A percentile compares a stretch with the other conserved stretches of the same genome.
Evolutionary conservation across 2,797 vertebrate species (phyloP).

Genomic region (Oreortyx pictus): DNA sequence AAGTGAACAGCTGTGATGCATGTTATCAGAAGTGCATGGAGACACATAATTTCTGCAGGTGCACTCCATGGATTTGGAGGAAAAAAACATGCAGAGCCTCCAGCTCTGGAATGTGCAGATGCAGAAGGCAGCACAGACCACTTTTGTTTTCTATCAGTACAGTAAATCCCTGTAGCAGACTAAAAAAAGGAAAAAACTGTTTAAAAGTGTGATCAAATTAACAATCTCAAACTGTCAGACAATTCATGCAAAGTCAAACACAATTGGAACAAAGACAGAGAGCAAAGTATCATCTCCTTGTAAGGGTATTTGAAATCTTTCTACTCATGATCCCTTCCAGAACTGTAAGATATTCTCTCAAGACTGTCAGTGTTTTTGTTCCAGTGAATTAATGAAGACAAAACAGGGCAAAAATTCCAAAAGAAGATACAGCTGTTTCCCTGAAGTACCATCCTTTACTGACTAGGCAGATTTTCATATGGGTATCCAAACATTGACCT

Average conservation of each 20-base stretch:
- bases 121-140: not conserved
- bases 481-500: not conserved
- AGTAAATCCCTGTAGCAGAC: not conserved
- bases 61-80: not conserved
- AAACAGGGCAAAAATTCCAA: not conserved
- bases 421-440: not conserved
- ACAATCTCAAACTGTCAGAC: not conserved
- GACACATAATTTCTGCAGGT: not conserved
- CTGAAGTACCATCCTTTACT: not conserved
- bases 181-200: not conserved
- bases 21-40: not conserved
- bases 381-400: not conserved
- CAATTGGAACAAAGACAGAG: not conserved
- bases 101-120: not conserved
- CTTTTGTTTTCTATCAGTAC: not conserved
- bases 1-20: not conserved
- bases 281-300: not conserved
- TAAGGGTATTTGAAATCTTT: not conserved
- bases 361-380: not conserved
- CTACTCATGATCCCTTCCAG: not conserved
- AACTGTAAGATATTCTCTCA: not conserved
- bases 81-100: not conserved
- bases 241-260: not conserved
- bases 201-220: not conserved
- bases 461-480: not conserved